Evolutionary conservation across 1,140 invertebrate species (phyloP).

Genomic region (Aphelinus certus): DNA sequence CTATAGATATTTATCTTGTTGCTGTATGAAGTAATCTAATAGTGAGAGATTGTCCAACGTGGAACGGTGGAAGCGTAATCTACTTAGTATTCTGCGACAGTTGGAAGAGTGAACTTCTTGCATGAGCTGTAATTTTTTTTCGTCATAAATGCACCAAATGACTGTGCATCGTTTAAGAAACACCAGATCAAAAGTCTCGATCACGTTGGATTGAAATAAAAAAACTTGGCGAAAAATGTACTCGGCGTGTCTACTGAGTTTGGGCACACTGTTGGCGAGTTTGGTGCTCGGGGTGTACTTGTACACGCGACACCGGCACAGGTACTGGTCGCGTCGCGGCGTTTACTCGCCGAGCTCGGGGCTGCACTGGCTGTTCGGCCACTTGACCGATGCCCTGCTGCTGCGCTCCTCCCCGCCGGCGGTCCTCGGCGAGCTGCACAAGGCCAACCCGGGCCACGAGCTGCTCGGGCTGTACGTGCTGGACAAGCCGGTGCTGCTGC

Average conservation of each 20-base stretch:
- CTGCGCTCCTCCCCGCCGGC: slow-evolving; percentile 42
- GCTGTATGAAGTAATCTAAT: too few relatives aligned
- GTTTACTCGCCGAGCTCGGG: slow-evolving; percentile 38
- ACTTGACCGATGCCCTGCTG: slow-evolving; percentile 47
- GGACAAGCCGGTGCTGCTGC: slow-evolving; percentile 49
- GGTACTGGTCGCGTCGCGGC: slow-evolving; percentile 50
- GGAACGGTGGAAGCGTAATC: too few relatives aligned
- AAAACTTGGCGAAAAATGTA: too few relatives aligned
- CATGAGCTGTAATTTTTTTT: too few relatives aligned
- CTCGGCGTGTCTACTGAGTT: background rate
- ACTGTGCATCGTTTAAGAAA: too few relatives aligned
- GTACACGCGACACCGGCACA: slow-evolving; percentile 42
- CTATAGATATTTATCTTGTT: too few relatives aligned
- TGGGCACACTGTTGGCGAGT: background rate
- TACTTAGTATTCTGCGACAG: too few relatives aligned
- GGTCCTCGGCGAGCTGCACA: slow-evolving; percentile 54
- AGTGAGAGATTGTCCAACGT: too few relatives aligned
- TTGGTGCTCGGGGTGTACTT: slow-evolving; percentile 28
- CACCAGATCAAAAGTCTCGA: too few relatives aligned
- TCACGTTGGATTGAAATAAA: too few relatives aligned
- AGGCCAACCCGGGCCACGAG: slow-evolving; percentile 7
- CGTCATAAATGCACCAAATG: too few relatives aligned
- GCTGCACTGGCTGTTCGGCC: slow-evolving; percentile 50
- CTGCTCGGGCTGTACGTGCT: slow-evolving; percentile 53
- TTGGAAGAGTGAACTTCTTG: too few relatives aligned